Conservation (phyloP, 23 tunicate species). For the Trididemnum clinides region DNA sequence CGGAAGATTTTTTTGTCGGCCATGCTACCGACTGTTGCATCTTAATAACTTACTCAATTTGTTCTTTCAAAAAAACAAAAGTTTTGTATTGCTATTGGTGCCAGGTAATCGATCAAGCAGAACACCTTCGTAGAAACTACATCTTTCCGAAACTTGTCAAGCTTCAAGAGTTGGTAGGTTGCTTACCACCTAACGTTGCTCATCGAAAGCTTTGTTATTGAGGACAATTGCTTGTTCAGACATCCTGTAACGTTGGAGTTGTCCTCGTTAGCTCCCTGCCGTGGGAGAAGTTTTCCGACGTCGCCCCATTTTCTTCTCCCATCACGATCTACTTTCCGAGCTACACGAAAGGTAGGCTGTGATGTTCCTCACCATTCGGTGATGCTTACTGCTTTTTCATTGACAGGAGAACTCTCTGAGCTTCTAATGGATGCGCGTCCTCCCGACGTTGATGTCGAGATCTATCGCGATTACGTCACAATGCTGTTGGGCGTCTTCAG, state of each 20-base stretch:
- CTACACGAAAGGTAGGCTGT: constrained; percentile 62
- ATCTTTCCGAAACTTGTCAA: constrained; percentile 51
- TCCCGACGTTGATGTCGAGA: constrained; percentile 36
- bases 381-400: not conserved
- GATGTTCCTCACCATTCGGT: not conserved
- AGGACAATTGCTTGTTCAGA: constrained; percentile 30
- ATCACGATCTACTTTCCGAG: constrained; percentile 63
- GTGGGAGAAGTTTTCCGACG: constrained; percentile 76
- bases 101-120: constrained; percentile 85
- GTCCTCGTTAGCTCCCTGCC: constrained; percentile 64
- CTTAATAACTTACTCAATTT: too few relatives aligned
- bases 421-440: constrained; percentile 63
- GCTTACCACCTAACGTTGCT: too few relatives aligned
- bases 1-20: too few relatives aligned
- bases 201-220: not conserved
- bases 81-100: too few relatives aligned
- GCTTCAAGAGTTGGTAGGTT: constrained; percentile 75
- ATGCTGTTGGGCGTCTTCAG: constrained; percentile 62
- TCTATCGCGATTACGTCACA: constrained; percentile 59
- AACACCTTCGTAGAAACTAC: constrained; percentile 34
- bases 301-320: constrained; percentile 35
- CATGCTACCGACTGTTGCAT: too few relatives aligned
- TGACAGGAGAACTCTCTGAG: constrained; percentile 65
- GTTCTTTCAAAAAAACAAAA: too few relatives aligned
- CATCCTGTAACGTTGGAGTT: constrained; percentile 59